Evolutionary conservation across 2,113 vertebrate species (phyloP).

Genomic region (Toxotes chatareus): DNA sequence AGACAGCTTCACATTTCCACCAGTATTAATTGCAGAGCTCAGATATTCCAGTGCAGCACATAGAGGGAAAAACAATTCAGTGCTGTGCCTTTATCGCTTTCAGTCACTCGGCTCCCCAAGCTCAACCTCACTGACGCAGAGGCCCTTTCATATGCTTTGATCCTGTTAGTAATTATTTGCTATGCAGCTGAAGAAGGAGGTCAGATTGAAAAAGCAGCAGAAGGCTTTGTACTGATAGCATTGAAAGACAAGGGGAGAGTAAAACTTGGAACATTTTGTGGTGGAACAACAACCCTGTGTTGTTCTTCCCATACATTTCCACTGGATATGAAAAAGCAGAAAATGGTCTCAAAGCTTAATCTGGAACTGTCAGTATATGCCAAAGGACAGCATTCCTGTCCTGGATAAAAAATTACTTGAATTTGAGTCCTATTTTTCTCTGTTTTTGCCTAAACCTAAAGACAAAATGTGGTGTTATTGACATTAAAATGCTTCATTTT

Average conservation of each 20-base stretch:
- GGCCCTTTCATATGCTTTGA: slow-evolving; percentile 71
- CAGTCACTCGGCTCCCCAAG: slow-evolving; percentile 66
- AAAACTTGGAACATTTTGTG: slow-evolving; percentile 42
- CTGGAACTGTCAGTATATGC: neutral
- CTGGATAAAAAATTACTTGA: neutral
- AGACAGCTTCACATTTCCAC: slow-evolving; percentile 14
- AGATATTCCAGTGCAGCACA: slow-evolving; percentile 15
- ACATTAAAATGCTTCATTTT: neutral
- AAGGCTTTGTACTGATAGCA: slow-evolving; percentile 61
- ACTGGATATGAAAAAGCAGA: slow-evolving; percentile 11
- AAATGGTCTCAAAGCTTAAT: slow-evolving; percentile 5
- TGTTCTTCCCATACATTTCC: slow-evolving; percentile 42
- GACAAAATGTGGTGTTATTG: neutral
- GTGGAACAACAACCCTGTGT: slow-evolving; percentile 26
- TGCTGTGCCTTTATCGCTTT: slow-evolving; percentile 62
- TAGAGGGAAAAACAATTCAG: slow-evolving; percentile 45
- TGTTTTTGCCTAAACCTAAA: neutral
- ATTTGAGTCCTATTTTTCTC: neutral
- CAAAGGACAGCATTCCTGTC: slow-evolving; percentile 17
- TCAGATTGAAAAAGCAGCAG: slow-evolving; percentile 50
- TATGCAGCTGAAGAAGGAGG: slow-evolving; percentile 56
- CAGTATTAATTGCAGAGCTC: slow-evolving; percentile 16
- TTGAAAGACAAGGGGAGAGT: neutral
- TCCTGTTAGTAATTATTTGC: slow-evolving; percentile 73
- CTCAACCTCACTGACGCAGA: slow-evolving; percentile 52